Base-by-base conservation (phyloP, 2,797 vertebrate species). In the Arremon aurantiirostris region DNA sequence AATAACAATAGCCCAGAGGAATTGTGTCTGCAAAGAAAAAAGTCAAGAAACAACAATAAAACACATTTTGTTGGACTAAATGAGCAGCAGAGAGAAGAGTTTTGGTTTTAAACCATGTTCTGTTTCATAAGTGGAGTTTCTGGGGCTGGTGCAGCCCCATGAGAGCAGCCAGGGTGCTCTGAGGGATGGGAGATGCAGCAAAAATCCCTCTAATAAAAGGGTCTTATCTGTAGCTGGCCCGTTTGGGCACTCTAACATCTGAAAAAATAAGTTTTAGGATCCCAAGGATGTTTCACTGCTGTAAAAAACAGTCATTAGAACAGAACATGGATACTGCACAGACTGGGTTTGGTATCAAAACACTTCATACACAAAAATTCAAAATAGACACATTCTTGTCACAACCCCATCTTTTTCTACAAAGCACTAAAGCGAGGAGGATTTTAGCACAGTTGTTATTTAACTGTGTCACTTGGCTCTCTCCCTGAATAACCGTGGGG, bases 1-100 rank as follows among this genome's bases (percentile, higher is more conserved):
- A 96, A 87, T 65, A 92, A 94, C 86, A 97, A 96, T 94, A 97
- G 96, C 94, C 95, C 95, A 57, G 93, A 97, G 96, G 84, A 97
- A 95, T 83, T 95, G 94, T 63, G 91, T 64, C 69, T 95, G 77
- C 77, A 94, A 96, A 93, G 91, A 97, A 97, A 97, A 96, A 96
- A 96, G 80, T 92, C 88, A 92, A 96, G 73, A 88, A 97, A 96
- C 47, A 97, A 82, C 75, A 96, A 96, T 95, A 94, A 78, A 96
- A 94, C 80, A 86, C 65, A 95, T 90, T 97, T 95, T 95, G 39
- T 83, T 95, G 92, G 70, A 93, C 75, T 93, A 77, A 97, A 76
- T 7, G 14, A 95, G 92, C 89, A 47, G 27, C 5, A 72, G 61
- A 80, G 85, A 92, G 95, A 93, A 93, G 86, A 86, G 79, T 86